Percentiles rank a stretch among this genome's conserved stretches.
Conservation (phyloP, 2,888 invertebrate species). For the Amiota mariae region DNA sequence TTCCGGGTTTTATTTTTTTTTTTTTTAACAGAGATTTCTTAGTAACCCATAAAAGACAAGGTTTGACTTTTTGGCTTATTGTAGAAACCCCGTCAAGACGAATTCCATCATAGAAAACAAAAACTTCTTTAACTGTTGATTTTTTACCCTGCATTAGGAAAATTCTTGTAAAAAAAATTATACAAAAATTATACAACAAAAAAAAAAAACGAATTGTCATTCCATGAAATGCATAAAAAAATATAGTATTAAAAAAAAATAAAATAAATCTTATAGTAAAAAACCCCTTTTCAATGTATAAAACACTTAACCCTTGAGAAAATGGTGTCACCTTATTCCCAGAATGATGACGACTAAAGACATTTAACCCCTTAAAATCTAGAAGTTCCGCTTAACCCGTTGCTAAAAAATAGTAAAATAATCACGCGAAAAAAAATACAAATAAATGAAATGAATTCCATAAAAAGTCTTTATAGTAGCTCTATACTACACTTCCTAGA, state of each 20-base stretch:
- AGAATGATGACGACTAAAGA: background rate
- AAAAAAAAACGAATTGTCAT: background rate
- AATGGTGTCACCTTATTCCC: conserved; percentile 25
- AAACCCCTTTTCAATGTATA: conserved; percentile 34
- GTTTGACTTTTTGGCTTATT: conserved; percentile 61
- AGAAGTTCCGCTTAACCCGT: conserved; percentile 50
- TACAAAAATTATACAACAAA: too few relatives aligned
- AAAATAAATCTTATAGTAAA: conserved; percentile 40
- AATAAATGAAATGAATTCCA: background rate
- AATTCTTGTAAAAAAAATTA: background rate
- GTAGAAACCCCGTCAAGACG: conserved; percentile 7
- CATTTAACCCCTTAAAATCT: conserved; percentile 17
- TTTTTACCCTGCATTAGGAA: conserved; percentile 7
- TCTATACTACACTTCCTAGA: conserved; percentile 13
- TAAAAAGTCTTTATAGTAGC: background rate
- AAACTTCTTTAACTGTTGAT: background rate
- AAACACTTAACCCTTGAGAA: conserved; percentile 30
- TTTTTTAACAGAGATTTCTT: too few relatives aligned
- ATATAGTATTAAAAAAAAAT: background rate
- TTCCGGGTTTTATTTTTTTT: too few relatives aligned
- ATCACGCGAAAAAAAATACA: background rate
- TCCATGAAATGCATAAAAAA: background rate
- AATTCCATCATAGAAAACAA: background rate
- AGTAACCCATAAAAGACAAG: background rate
- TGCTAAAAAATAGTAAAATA: conserved; percentile 43